Conservation (phyloP, 1,140 invertebrate species). For the Cyclina sinensis region DNA sequence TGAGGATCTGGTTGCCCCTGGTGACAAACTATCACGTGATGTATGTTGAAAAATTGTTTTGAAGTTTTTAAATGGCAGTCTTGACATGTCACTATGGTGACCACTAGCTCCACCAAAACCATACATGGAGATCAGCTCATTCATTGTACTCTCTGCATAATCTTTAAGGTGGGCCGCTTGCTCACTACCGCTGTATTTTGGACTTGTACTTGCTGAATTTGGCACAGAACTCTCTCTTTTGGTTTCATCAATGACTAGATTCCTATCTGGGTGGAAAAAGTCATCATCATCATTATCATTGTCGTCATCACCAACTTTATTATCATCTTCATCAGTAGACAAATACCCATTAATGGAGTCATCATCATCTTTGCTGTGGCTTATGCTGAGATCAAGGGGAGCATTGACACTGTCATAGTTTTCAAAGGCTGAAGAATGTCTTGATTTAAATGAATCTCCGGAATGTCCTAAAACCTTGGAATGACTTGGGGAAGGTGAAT, state of each 20-base stretch:
- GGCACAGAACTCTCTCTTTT: background rate
- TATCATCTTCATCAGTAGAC: slow-evolving; percentile 50
- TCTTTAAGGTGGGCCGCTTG: slow-evolving; percentile 89
- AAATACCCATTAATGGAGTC: slow-evolving; percentile 43
- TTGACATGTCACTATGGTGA: slow-evolving; percentile 22
- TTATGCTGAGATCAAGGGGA: slow-evolving; percentile 75
- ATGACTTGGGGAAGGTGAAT: slow-evolving; percentile 25
- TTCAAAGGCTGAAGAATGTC: slow-evolving; percentile 7
- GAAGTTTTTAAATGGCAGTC: slow-evolving; percentile 70
- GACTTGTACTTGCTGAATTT: background rate
- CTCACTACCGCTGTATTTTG: slow-evolving; percentile 21
- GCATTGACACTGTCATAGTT: background rate
- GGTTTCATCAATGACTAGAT: slow-evolving; percentile 31
- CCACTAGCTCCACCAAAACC: slow-evolving; percentile 84
- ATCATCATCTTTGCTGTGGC: slow-evolving; percentile 44
- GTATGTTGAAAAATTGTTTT: slow-evolving; percentile 66
- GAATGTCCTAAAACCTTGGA: slow-evolving; percentile 39
- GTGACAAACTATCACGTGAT: background rate
- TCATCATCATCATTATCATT: slow-evolving; percentile 52
- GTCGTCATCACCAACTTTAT: background rate
- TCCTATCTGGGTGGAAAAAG: slow-evolving; percentile 56
- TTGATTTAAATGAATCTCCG: slow-evolving; percentile 27
- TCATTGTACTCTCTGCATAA: slow-evolving; percentile 92
- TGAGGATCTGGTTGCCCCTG: slow-evolving; percentile 15
- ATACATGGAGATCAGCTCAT: slow-evolving; percentile 91